Percentiles rank a stretch among this genome's conserved stretches.
phyloP scores from a whole-genome alignment of 2,888 invertebrate genomes.

The Drosophila hamatofila region DNA sequence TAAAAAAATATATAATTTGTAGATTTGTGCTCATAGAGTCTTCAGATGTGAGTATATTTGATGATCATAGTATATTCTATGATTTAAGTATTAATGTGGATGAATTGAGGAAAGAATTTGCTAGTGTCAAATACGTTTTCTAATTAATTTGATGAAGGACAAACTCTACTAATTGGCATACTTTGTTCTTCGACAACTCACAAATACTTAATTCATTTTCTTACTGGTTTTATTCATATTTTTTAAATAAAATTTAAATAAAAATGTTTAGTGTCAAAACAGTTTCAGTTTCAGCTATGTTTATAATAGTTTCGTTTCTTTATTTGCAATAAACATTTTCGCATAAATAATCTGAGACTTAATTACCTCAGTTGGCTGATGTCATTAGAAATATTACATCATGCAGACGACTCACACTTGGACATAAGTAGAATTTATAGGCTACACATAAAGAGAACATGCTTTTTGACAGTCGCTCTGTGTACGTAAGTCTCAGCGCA shows the following conservation, averaged over 20 bases:
- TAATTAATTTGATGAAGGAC: too few relatives aligned
- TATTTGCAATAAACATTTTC: background rate
- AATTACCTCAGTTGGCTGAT: constrained; percentile 2
- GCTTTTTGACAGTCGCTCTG: background rate
- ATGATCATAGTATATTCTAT: too few relatives aligned
- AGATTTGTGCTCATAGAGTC: too few relatives aligned
- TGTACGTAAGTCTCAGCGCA: background rate
- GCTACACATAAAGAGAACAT: constrained; percentile 5
- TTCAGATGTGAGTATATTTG: too few relatives aligned
- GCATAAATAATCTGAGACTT: background rate
- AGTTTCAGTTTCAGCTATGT: background rate
- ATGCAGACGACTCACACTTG: background rate
- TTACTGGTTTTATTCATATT: background rate
- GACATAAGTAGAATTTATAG: background rate
- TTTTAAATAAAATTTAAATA: too few relatives aligned
- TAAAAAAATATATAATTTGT: too few relatives aligned
- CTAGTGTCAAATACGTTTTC: too few relatives aligned
- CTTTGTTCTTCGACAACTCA: background rate
- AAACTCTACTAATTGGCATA: too few relatives aligned
- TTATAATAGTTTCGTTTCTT: background rate
- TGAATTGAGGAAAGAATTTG: too few relatives aligned
- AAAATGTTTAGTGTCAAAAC: background rate
- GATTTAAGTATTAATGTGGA: too few relatives aligned
- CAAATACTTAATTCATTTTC: background rate
- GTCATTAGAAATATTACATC: background rate